Conservation (phyloP, 2,888 invertebrate species). For the Amphipyra tragopoginis region DNA sequence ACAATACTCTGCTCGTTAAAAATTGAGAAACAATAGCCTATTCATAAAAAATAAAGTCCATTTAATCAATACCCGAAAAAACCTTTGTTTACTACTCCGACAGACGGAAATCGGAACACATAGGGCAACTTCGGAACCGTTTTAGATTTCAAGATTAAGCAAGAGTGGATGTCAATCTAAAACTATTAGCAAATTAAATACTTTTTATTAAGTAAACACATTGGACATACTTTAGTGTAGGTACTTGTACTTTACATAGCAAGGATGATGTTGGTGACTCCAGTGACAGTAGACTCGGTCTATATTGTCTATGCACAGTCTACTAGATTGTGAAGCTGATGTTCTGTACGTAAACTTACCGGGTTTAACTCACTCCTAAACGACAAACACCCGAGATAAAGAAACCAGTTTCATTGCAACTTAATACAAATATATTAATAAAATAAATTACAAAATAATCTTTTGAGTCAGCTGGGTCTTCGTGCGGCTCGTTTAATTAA, state of each 20-base stretch:
- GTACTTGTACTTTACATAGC: no score
- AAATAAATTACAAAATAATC: conserved; percentile 64
- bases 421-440: conserved; percentile 47
- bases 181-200: no score
- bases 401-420: conserved; percentile 19
- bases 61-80: conserved; percentile 33
- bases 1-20: background rate
- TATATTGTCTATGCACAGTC: no score
- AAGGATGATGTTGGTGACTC: no score
- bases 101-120: conserved; percentile 26
- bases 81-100: conserved; percentile 3
- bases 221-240: no score
- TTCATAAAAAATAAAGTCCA: conserved; percentile 26
- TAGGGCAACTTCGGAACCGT: conserved; percentile 9
- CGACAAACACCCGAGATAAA: conserved; percentile 5
- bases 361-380: background rate
- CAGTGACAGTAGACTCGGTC: no score
- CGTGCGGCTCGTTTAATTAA: conserved; percentile 60
- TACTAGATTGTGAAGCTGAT: no score
- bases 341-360: no score
- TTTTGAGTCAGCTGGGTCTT: conserved; percentile 55
- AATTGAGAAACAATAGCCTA: conserved; percentile 10
- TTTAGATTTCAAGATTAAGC: conserved; percentile 3
- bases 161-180: background rate
- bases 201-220: no score